phyloP scores from a whole-genome alignment of 2,113 vertebrate genomes.

The Sinocyclocheilus anshuiensis region DNA sequence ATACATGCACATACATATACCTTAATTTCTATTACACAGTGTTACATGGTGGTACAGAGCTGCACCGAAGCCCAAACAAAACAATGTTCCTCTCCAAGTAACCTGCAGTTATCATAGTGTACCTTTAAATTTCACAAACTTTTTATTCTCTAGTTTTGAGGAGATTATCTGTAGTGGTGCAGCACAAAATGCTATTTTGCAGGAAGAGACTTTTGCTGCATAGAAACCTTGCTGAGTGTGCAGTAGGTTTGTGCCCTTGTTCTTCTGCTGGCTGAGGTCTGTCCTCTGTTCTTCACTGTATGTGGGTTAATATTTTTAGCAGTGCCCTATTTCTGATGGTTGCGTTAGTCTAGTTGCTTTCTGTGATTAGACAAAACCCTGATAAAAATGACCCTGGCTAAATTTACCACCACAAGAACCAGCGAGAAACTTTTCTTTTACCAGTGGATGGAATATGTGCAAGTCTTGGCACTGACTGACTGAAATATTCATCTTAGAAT shows the following conservation, averaged over 20 bases:
- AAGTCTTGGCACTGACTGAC: neutral
- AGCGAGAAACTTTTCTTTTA: neutral
- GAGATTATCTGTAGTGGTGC: neutral
- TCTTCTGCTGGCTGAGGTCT: slow-evolving; percentile 39
- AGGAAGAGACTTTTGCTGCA: neutral
- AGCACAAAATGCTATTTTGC: neutral
- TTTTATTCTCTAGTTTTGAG: neutral
- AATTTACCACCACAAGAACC: slow-evolving; percentile 35
- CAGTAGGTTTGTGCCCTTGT: slow-evolving; percentile 30
- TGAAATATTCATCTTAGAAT: neutral
- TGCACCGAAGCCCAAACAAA: neutral
- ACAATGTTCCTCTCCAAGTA: neutral
- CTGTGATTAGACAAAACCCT: slow-evolving; percentile 47
- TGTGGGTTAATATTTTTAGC: slow-evolving; percentile 77
- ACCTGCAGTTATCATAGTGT: neutral
- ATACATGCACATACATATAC: no score
- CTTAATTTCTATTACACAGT: neutral
- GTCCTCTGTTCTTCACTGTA: slow-evolving; percentile 59
- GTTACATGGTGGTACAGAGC: neutral
- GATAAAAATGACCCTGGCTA: slow-evolving; percentile 27
- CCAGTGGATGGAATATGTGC: neutral
- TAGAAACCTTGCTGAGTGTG: neutral
- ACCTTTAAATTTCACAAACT: neutral
- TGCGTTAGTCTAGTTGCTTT: slow-evolving; percentile 54
- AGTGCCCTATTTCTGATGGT: slow-evolving; percentile 64